Percentiles rank a stretch among this genome's conserved stretches.
These are phyloP conservation scores for Harpagus bidentatus DNA, from an alignment of 2,113 vertebrate species.

Conservation along the genomic window DNA sequence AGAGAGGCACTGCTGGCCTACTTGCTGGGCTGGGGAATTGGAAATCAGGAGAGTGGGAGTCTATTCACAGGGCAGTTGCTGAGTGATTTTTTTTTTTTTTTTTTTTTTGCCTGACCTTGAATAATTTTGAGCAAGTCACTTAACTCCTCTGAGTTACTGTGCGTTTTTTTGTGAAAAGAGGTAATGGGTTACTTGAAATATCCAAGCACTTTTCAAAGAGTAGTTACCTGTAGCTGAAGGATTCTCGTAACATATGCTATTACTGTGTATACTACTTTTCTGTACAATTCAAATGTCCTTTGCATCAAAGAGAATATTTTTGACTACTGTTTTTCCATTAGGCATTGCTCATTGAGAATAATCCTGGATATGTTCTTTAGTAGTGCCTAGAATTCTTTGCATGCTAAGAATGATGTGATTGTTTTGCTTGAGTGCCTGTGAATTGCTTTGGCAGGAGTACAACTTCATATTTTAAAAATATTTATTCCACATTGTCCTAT, in stretches of 20 bases:
- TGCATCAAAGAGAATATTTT: background rate
- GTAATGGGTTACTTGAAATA: background rate
- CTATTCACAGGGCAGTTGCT: background rate
- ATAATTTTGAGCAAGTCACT: background rate
- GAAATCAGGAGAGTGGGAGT: background rate
- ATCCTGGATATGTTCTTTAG: background rate
- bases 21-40: background rate
- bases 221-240: background rate
- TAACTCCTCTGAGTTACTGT: background rate
- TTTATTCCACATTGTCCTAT: conserved; percentile 10
- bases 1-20: background rate
- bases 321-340: background rate
- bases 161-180: background rate
- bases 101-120: background rate
- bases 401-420: background rate
- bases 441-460: conserved; percentile 21
- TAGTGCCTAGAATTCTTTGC: background rate
- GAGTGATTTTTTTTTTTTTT: background rate
- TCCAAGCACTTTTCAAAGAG: too few relatives aligned
- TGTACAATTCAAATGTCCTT: background rate
- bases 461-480: conserved; percentile 8
- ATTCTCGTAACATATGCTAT: background rate
- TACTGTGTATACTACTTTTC: background rate
- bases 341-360: background rate
- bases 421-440: background rate